phyloP scores from a whole-genome alignment of 2,113 vertebrate genomes.

The Crocuta crocuta region DNA sequence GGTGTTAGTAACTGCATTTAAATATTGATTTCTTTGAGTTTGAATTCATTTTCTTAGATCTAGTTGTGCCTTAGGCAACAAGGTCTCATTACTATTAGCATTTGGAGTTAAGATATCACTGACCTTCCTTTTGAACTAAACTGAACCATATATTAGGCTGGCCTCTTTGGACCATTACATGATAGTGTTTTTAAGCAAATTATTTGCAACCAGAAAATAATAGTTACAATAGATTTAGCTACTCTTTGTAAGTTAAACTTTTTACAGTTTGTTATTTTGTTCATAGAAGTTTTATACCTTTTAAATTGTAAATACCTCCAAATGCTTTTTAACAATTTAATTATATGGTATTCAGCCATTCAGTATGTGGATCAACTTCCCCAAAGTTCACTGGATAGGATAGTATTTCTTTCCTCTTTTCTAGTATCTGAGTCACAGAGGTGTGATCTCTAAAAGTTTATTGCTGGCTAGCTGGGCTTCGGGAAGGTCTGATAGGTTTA shows the following conservation, averaged over 20 bases:
- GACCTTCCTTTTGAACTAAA: background rate
- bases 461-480: background rate
- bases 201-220: background rate
- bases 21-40: slow-evolving; percentile 3
- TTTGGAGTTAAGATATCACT: background rate
- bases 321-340: background rate
- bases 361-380: background rate
- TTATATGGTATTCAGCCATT: background rate
- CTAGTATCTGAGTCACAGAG: background rate
- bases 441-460: background rate
- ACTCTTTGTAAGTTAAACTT: background rate
- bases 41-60: background rate
- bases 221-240: background rate
- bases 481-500: background rate
- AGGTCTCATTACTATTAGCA: background rate
- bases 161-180: background rate
- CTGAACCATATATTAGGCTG: background rate
- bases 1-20: background rate
- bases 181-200: background rate
- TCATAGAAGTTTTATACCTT: background rate
- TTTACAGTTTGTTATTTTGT: background rate
- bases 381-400: background rate
- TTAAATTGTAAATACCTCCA: background rate
- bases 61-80: background rate
- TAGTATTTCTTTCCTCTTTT: background rate